Conservation (phyloP, 2,888 invertebrate species). For the Tetanocera ferruginea region DNA sequence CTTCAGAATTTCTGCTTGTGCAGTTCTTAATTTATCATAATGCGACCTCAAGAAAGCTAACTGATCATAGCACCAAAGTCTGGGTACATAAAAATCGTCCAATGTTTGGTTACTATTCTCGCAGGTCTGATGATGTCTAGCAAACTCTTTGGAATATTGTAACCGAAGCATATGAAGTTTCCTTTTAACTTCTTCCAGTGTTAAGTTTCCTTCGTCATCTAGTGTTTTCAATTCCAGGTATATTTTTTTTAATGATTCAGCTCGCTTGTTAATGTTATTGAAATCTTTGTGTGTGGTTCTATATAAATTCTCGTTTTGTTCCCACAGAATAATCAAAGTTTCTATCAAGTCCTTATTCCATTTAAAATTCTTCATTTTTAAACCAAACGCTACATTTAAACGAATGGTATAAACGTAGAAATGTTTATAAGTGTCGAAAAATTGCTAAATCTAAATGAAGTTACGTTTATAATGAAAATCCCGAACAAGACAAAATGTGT, state of each 20-base stretch:
- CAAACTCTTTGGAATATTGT: neutral
- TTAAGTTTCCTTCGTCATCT: neutral
- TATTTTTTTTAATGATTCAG: neutral
- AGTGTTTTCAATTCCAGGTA: neutral
- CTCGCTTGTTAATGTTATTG: neutral
- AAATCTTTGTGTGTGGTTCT: neutral
- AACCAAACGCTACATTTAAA: neutral
- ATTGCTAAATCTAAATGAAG: too few relatives aligned
- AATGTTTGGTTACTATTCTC: neutral
- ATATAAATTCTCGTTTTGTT: neutral
- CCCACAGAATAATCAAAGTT: neutral
- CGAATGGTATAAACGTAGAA: too few relatives aligned
- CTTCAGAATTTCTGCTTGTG: neutral
- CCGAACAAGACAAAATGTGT: too few relatives aligned
- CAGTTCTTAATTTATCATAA: neutral
- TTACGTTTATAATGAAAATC: too few relatives aligned
- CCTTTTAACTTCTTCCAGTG: neutral
- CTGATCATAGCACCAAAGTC: conserved; percentile 5
- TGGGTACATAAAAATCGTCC: conserved; percentile 9
- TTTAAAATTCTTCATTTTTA: conserved; percentile 1
- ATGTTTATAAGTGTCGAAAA: too few relatives aligned
- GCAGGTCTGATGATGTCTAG: neutral
- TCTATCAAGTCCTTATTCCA: neutral
- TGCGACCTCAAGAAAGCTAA: neutral
- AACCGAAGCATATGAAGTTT: neutral